Evolutionary conservation across 2,797 vertebrate species (phyloP), one percentile per base, ranked within the genome.

Genomic region (Poecile montanus): DNA sequence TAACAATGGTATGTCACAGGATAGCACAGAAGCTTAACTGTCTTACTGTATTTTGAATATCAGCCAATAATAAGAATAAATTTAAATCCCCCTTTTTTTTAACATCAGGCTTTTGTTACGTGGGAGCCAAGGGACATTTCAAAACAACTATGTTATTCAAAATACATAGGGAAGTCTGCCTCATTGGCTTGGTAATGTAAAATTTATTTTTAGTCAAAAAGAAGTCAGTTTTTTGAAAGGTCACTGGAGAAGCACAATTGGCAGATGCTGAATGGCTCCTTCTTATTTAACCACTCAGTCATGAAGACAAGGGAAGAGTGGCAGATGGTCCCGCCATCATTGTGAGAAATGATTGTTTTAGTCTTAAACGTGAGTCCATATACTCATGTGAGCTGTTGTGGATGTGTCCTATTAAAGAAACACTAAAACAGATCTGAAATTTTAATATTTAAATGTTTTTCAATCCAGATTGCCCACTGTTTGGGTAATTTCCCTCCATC

Each of bases 91-190:
- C 60, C 89, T 75, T 82, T 66, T 30, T 45, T 62, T 73, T 51
- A 56, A 67, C 18, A 27, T 77, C 54, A 54, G 47, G 17, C 50
- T 88, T 91, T 68, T 19, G 2, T 67, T 83, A 61, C 30, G 19
- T 0, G 1, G 38, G n/a, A 61, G 34, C 40, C 93, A 58, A 77
- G 82, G 91, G 82, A 71, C 36, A 47, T 91, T 92, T 78, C 4
- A 13, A 92, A 92, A 92, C 85, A 94, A 89, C 56, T 16, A 30
- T 44, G 42, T 36, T 85, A 88, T 88, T 96, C 85, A 94, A 63
- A 91, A 74, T 8, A 30, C 65, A 40, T 14, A 23, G 38, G 57
- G 68, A 77, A 80, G 16, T 67, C 87, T 84, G 88, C 21, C 26
- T 86, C 40, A 72, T 72, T 5, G 1, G 72, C 75, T 80, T 77